Conservation (phyloP, 2,797 vertebrate genomes). For the Notolabrus celidotus region DNA sequence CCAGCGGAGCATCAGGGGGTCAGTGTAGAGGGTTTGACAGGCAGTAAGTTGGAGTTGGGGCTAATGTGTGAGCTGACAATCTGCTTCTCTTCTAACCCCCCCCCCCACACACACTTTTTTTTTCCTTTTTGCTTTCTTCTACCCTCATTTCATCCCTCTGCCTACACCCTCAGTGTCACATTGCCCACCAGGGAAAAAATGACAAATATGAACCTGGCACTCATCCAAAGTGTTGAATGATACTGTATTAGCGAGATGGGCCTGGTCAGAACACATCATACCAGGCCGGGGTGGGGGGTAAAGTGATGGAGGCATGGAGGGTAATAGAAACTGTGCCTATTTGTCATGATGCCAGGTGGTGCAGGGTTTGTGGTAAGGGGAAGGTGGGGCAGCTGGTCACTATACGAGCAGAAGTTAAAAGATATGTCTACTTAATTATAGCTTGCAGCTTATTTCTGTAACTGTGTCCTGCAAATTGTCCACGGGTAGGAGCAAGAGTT, state of each 20-base stretch:
- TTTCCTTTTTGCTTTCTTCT: neutral
- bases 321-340: neutral
- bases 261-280: conserved; percentile 5
- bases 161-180: conserved; percentile 11
- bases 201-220: conserved; percentile 57
- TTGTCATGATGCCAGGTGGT: conserved; percentile 19
- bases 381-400: neutral
- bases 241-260: conserved; percentile 2
- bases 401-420: no score
- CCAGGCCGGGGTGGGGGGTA: neutral
- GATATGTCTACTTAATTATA: neutral
- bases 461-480: neutral
- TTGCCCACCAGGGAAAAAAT: conserved; percentile 58
- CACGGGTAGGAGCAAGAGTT: neutral
- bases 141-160: neutral
- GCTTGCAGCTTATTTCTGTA: neutral
- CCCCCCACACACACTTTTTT: conserved; percentile 5
- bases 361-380: neutral
- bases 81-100: conserved; percentile 12
- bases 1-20: conserved; percentile 11
- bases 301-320: neutral
- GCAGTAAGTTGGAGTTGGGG: conserved; percentile 13
- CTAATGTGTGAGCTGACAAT: conserved; percentile 35
- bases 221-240: conserved; percentile 21
- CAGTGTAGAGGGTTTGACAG: neutral